Evolutionary conservation across 2,888 invertebrate species (phyloP), one percentile per base, ranked within the genome.

Genomic region (Orchesellides sinensis): DNA sequence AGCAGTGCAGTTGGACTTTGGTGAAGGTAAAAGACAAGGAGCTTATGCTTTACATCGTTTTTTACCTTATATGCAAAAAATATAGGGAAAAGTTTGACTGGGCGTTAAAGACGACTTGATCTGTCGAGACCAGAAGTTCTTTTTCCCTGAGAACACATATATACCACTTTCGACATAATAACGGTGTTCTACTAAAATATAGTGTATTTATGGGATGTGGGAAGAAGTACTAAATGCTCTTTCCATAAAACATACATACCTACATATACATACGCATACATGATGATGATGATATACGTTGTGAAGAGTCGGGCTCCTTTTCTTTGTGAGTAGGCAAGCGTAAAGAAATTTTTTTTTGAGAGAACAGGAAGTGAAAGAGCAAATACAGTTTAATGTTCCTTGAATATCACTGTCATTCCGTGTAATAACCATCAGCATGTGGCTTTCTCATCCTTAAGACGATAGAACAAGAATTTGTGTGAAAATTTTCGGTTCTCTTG

Each of bases 381-480:
- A 69, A 66, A 66, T 66, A 70, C 83, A 83, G 69, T 79, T 79
- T 79, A 79, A 79, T 79, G 79, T 79, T 79, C 79, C 79, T 79
- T 79, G 79, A 79, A 79, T 79, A 79, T 70, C 79, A 79, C 79
- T 79, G 79, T 79, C 79, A 79, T 79, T 79, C 70, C 59, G 63
- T 35, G 70, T 79, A 79, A 70, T 79, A 70, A 63, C 70, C 79
- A 79, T 79, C 70, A 59, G 69, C 56, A 35, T 75, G 75, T 66
- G 75, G 75, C 61, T 77, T 68, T 77, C 66, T 77, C 61, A 59
- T 59, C 59, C n/a, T n/a, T n/a, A n/a, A n/a, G n/a, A n/a, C n/a
- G n/a, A n/a, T n/a, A n/a, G n/a, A n/a, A n/a, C n/a, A n/a, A n/a
- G n/a, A n/a, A n/a, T n/a, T n/a, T n/a, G n/a, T n/a, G n/a, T n/a